Evolutionary conservation across 37 sponge, comb jelly and placozoan species (phyloP), one percentile per base, ranked within the genome.

Genomic region (Diacarnus erythraeanus): DNA sequence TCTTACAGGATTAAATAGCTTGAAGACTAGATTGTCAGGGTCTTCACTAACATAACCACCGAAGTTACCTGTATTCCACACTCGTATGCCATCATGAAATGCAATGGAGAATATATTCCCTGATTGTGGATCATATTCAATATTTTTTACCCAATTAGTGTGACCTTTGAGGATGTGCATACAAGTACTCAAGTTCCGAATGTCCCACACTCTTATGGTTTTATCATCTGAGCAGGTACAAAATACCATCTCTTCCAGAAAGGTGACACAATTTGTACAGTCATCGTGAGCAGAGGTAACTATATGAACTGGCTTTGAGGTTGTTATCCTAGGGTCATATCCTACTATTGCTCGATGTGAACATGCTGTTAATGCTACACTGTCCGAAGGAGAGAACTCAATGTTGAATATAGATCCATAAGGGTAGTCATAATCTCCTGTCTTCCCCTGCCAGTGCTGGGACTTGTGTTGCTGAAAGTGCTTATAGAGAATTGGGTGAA

Each of bases 181-280:
- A 21, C 37, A 21, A 18, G 64, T 20, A 2, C 26, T 30, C 2
- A 84, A 41, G 2, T 84, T 68, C 22, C 90, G n/a, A 0, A 76
- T 38, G 20, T 89, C 90, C 90, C 90, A 89, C 27, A 89, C 20
- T 10, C 72, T 36, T 26, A 89, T 68, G 23, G 80, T 83, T 30
- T 58, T 39, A 71, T 89, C 90, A 58, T 89, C 90, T 22, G 90
- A 89, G 25, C 90, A 83, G 18, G 90, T 89, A 3, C 73, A 72
- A 63, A 89, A 89, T 1, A 21, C 6, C 3, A 26, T 23, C 10
- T 43, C 29, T 21, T 74, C 69, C 10, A 89, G 42, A 35, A 89
- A 89, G 0, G 85, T 84, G 40, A 89, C 36, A 38, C 86, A 79
- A 72, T 89, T 89, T 27, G 76, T 85, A 44, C 72, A 54, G 20